Conservation (phyloP, 2,113 vertebrate genomes). For the Hemicordylus capensis region DNA sequence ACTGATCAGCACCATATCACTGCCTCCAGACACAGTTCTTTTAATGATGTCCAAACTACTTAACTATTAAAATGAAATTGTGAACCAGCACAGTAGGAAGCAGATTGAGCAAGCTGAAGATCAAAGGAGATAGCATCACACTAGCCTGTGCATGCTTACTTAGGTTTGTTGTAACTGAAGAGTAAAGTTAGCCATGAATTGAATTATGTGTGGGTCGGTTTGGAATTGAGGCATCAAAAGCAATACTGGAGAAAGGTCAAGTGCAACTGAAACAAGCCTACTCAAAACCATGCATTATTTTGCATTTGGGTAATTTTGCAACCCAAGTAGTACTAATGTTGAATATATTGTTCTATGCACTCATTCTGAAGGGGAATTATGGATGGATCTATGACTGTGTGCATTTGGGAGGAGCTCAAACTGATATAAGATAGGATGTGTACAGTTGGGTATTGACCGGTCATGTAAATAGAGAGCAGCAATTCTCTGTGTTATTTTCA, state of each 20-base stretch:
- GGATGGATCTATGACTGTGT: not conserved
- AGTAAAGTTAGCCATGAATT: constrained; percentile 55
- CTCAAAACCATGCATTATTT: constrained; percentile 14
- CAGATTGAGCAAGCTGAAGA: constrained; percentile 63
- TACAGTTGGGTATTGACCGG: too few relatives aligned
- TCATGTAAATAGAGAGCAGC: too few relatives aligned
- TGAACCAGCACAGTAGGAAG: constrained; percentile 65
- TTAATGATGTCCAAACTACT: constrained; percentile 74
- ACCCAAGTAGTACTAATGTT: not conserved
- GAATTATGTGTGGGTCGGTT: constrained; percentile 54
- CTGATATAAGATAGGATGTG: not conserved
- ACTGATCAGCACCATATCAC: constrained; percentile 68
- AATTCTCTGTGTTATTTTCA: not conserved
- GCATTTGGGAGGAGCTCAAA: not conserved
- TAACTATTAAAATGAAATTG: constrained; percentile 74
- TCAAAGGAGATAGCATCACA: constrained; percentile 68
- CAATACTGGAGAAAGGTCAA: constrained; percentile 56
- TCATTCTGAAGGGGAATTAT: not conserved
- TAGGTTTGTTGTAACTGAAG: constrained; percentile 63
- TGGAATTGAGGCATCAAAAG: constrained; percentile 33
- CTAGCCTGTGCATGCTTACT: constrained; percentile 48
- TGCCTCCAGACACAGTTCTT: constrained; percentile 69
- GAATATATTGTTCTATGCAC: not conserved
- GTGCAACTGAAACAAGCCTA: constrained; percentile 28
- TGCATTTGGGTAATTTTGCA: not conserved